Evolutionary conservation across 2,113 vertebrate genomes (phyloP), one percentile per base, ranked within the genome.

Genomic region (Cavia porcellus): DNA sequence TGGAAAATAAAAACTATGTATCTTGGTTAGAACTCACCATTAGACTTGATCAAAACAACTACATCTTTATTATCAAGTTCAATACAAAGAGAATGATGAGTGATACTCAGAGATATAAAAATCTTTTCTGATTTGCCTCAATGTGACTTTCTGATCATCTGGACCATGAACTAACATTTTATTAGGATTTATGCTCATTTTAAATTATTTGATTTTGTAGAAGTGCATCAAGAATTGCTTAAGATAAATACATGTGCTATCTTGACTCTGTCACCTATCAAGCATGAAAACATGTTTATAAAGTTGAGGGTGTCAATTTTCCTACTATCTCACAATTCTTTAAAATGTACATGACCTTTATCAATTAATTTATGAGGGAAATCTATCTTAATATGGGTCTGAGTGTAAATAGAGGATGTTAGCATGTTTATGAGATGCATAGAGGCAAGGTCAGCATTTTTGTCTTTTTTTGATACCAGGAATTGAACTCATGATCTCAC

Each of bases 71-170:
- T 98, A 6, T 98, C 98, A 0, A 98, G 99, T 98, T 99, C 98
- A 35, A 98, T 98, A 0, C 98, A 98, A 13, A 99, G 98, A 19
- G 98, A 98, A 87, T 98, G 85, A 6, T 98, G 98, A 1, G 98
- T 98, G 79, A 99, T 98, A 14, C 98, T 98, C 89, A 98, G 74
- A 93, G 98, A 97, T 93, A 99, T 97, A 92, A 99, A 97, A 84
- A 98, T 98, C 97, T 99, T 99, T 96, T 98, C 98, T 3, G 98
- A 99, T 86, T 99, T 99, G 96, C 99, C 98, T 14, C 99, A 99
- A 97, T 87, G 98, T 98, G 7, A 98, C 98, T 5, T 98, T 98
- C 96, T 99, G 98, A 10, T 99, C 98, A 90, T 98, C 98, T 97
- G 98, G 98, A 1, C 98, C 98, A 0, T 99, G 99, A 4, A 98